Conservation (phyloP, 2,797 vertebrate genomes). For the Etheostoma nigrum region DNA sequence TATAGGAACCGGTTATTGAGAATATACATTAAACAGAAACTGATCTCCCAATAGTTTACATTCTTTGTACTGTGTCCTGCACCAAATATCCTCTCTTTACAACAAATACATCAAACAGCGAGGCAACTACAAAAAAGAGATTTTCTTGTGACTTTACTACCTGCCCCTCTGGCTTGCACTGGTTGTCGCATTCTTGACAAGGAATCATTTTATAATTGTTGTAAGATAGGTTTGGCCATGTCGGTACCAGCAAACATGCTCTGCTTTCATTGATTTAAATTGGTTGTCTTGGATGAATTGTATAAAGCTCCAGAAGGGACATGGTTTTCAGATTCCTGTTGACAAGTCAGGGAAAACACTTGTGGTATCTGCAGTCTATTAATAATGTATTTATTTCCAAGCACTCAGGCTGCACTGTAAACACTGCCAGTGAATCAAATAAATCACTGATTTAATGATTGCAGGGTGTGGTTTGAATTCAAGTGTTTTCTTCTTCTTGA, state of each 20-base stretch:
- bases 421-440: slow-evolving; percentile 25
- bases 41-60: slow-evolving; percentile 30
- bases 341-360: slow-evolving; percentile 33
- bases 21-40: slow-evolving; percentile 2
- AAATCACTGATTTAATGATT: slow-evolving; percentile 39
- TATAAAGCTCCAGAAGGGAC: slow-evolving; percentile 37
- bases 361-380: slow-evolving; percentile 19
- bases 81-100: slow-evolving; percentile 5
- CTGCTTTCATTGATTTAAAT: slow-evolving; percentile 51
- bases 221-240: slow-evolving; percentile 45
- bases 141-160: slow-evolving; percentile 33
- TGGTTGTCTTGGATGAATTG: slow-evolving; percentile 43
- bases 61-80: background rate
- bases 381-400: slow-evolving; percentile 55
- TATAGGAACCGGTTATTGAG: no score
- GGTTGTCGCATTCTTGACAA: slow-evolving; percentile 48
- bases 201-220: slow-evolving; percentile 52
- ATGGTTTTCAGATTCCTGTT: slow-evolving; percentile 29
- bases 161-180: slow-evolving; percentile 35
- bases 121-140: slow-evolving; percentile 19
- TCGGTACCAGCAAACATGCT: slow-evolving; percentile 43
- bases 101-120: slow-evolving; percentile 26
- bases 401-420: slow-evolving; percentile 27
- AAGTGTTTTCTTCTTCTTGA: slow-evolving; percentile 20
- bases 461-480: slow-evolving; percentile 1